Percentiles rank a stretch among this genome's conserved stretches.
These are phyloP conservation scores for Boleophthalmus pectinirostris DNA, from an alignment of 2,113 vertebrate genomes.

Conservation along the genomic window DNA sequence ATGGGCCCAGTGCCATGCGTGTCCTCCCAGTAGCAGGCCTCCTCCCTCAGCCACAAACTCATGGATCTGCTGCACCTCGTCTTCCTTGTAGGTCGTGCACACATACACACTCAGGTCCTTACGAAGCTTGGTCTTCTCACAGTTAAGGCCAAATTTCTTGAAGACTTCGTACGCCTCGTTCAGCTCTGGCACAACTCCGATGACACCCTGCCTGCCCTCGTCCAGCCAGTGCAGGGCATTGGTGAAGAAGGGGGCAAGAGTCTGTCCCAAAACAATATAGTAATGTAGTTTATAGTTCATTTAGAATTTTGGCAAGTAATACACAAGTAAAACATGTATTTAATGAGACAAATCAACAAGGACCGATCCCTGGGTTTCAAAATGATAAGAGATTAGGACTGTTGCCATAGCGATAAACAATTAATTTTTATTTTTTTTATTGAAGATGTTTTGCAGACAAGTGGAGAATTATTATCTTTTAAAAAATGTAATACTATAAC, in stretches of 20 bases:
- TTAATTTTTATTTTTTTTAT: too few species aligned
- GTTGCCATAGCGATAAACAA: too few species aligned
- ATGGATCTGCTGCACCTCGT: conserved; percentile 57
- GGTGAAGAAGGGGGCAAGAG: conserved; percentile 60
- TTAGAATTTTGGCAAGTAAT: neutral
- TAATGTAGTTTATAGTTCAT: too few species aligned
- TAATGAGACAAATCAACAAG: too few species aligned
- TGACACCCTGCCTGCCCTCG: conserved; percentile 56
- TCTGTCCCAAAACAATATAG: conserved; percentile 16
- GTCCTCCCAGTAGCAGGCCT: conserved; percentile 83
- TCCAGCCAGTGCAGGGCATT: conserved; percentile 79
- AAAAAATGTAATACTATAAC: too few species aligned
- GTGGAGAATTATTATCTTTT: too few species aligned
- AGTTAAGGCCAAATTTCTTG: conserved; percentile 16
- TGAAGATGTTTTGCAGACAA: too few species aligned
- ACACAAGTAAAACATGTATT: too few species aligned
- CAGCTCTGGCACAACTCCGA: conserved; percentile 42
- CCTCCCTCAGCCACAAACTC: conserved; percentile 83
- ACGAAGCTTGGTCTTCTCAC: conserved; percentile 27
- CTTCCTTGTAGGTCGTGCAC: conserved; percentile 38
- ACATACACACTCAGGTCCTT: conserved; percentile 49
- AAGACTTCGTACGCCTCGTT: neutral
- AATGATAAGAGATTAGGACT: too few species aligned
- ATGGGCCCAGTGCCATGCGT: conserved; percentile 83
- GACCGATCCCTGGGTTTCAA: too few species aligned